A percentile compares a stretch with the other conserved stretches of the same genome.
phyloP scores from a whole-genome alignment of 2,888 invertebrate genomes.

The Himalopsyche tibetana region DNA sequence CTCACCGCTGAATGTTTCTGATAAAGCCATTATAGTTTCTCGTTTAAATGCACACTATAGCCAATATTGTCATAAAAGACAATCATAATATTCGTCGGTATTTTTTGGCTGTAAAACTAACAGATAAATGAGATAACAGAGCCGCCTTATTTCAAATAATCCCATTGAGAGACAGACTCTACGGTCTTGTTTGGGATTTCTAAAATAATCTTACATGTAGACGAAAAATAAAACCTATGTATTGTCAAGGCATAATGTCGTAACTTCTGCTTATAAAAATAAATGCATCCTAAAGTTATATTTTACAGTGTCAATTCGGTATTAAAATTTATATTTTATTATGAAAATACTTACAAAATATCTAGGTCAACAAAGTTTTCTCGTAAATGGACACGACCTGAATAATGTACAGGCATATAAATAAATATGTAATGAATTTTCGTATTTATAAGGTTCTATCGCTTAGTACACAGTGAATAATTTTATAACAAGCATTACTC shows the following conservation, averaged over 20 bases:
- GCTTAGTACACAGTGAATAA: too few relatives aligned
- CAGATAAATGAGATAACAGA: slow-evolving; percentile 17
- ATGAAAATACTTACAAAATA: background rate
- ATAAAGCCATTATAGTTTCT: background rate
- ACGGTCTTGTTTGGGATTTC: too few relatives aligned
- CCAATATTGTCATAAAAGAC: background rate
- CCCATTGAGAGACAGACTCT: background rate
- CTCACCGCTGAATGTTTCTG: background rate
- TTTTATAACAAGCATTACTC: too few relatives aligned
- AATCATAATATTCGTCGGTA: background rate
- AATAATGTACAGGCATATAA: too few relatives aligned
- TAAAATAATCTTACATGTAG: background rate
- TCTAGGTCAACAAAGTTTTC: background rate
- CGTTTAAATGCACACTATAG: background rate
- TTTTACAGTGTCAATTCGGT: background rate
- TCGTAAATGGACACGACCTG: background rate
- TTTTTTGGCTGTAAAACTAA: slow-evolving; percentile 1
- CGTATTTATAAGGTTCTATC: too few relatives aligned
- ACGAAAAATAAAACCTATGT: background rate
- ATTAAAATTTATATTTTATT: background rate
- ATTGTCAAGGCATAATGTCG: background rate
- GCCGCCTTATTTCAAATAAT: slow-evolving; percentile 5
- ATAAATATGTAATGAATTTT: too few relatives aligned
- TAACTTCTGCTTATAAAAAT: background rate
- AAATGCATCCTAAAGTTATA: background rate